Percentiles rank a stretch among this genome's conserved stretches.
These are phyloP conservation scores for Hippoglossus stenolepis DNA, from an alignment of 2,113 vertebrate genomes.

Conservation along the genomic window DNA sequence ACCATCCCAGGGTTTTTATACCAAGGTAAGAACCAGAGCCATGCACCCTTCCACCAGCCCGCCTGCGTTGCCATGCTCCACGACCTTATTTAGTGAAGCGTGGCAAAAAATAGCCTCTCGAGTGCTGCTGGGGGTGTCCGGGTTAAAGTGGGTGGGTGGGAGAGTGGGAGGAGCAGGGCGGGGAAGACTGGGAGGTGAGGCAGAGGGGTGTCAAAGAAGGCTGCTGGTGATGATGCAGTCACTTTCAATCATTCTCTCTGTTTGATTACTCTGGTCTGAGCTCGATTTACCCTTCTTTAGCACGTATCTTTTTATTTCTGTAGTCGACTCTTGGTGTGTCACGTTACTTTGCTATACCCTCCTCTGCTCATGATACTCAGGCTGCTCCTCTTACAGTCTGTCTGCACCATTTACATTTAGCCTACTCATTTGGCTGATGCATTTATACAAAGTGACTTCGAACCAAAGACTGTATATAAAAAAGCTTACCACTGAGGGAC, in stretches of 20 bases:
- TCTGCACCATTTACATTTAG: background rate
- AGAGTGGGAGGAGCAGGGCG: constrained; percentile 38
- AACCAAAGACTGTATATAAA: background rate
- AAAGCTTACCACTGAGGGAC: background rate
- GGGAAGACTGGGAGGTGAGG: constrained; percentile 36
- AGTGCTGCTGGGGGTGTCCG: constrained; percentile 76
- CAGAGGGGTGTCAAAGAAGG: constrained; percentile 12
- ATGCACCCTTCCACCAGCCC: constrained; percentile 63
- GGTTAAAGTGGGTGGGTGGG: constrained; percentile 51
- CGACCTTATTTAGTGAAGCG: constrained; percentile 98
- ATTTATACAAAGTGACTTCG: constrained; percentile 9
- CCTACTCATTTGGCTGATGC: constrained; percentile 2
- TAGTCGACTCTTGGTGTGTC: background rate
- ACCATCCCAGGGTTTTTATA: constrained; percentile 91
- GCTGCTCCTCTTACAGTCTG: constrained; percentile 14
- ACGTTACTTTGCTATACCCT: constrained; percentile 5
- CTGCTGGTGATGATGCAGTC: constrained; percentile 55
- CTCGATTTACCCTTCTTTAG: constrained; percentile 29
- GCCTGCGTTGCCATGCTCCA: constrained; percentile 58
- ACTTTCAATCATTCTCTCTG: constrained; percentile 76
- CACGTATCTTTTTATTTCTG: background rate
- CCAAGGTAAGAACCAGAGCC: constrained; percentile 85
- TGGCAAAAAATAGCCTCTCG: constrained; percentile 95
- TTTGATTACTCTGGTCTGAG: constrained; percentile 66
- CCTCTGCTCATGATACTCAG: constrained; percentile 4